These are phyloP conservation scores for Montipora capricornis DNA, from an alignment of 64 coral and sea anemone species.

Conservation along the genomic window DNA sequence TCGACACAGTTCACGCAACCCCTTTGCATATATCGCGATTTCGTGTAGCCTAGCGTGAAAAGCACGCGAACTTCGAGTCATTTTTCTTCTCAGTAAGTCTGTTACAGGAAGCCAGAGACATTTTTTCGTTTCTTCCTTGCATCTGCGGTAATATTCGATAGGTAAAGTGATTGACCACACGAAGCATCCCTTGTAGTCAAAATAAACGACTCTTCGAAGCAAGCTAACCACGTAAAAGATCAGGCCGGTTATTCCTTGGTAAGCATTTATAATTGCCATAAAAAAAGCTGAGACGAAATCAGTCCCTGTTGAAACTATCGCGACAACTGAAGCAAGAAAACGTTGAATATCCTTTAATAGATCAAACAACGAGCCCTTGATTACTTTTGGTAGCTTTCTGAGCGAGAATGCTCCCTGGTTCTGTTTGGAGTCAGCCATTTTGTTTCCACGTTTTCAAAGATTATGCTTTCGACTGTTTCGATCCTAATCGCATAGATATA, in stretches of 20 bases:
- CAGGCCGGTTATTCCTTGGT: neutral
- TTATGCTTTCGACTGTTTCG: no score
- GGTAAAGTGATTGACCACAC: neutral
- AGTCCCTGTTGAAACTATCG: neutral
- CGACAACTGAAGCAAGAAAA: neutral
- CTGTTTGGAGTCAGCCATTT: neutral
- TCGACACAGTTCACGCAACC: constrained; percentile 67
- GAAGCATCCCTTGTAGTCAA: constrained; percentile 9
- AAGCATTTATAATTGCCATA: neutral
- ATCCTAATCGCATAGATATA: no score
- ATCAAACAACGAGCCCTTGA: neutral
- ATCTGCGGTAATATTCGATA: neutral
- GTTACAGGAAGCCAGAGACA: neutral
- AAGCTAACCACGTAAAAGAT: neutral
- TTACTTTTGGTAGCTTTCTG: neutral
- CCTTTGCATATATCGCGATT: constrained; percentile 25
- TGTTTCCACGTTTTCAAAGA: neutral
- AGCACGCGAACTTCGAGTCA: neutral
- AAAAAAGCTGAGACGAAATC: constrained; percentile 8
- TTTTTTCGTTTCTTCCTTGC: constrained; percentile 16
- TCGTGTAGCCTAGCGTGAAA: constrained; percentile 12
- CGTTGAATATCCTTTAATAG: neutral
- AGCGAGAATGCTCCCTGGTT: neutral
- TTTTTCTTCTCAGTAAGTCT: neutral
- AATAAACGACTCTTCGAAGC: neutral